Percentiles rank a stretch among this genome's conserved stretches.
Evolutionary conservation across 2,113 vertebrate genomes (phyloP).

Genomic region (Nipponia nippon): DNA sequence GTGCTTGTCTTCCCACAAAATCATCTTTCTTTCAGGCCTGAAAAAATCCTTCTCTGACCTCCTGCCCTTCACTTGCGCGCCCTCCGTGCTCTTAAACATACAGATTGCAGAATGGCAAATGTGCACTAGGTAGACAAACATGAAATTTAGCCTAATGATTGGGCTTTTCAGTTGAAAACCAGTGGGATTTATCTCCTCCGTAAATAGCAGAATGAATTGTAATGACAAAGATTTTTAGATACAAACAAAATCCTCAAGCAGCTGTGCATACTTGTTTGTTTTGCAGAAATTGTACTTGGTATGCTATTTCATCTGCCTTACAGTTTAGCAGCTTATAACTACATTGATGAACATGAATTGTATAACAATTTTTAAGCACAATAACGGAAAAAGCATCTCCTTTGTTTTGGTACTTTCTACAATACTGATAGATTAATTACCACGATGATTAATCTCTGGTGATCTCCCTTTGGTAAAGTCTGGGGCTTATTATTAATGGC

Average conservation of each 20-base stretch:
- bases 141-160: background rate
- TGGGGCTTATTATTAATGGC: background rate
- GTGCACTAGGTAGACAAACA: background rate
- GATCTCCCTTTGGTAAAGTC: background rate
- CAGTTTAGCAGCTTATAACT: background rate
- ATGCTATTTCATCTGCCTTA: background rate
- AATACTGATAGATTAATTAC: background rate
- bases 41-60: background rate
- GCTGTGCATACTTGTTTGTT: background rate
- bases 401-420: background rate
- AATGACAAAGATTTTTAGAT: background rate
- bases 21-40: background rate
- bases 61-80: rapidly evolving
- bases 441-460: background rate
- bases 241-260: background rate
- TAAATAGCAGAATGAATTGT: background rate
- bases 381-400: background rate
- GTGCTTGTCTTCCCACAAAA: background rate
- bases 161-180: background rate
- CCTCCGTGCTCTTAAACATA: background rate
- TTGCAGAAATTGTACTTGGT: background rate
- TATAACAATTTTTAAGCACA: background rate
- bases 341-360: background rate
- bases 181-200: background rate
- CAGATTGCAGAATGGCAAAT: background rate